A percentile compares a stretch with the other conserved stretches of the same genome.
Evolutionary conservation across 2,113 vertebrate genomes (phyloP).

Genomic region (Mobula hypostoma): DNA sequence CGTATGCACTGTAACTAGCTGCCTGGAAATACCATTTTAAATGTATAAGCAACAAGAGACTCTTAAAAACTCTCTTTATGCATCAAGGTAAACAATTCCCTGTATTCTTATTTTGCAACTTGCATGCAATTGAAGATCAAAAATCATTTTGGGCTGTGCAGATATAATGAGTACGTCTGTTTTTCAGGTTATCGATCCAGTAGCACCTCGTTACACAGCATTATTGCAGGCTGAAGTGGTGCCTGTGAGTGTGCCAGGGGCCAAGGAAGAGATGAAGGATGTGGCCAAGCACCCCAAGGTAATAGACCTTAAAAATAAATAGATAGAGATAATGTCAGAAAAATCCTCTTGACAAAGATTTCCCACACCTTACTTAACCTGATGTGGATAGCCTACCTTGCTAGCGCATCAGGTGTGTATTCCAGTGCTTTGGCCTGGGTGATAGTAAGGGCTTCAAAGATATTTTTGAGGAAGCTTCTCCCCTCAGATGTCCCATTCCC

Average conservation of each 20-base stretch:
- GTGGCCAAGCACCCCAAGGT: slow-evolving; percentile 95
- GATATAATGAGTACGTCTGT: slow-evolving; percentile 27
- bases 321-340: background rate
- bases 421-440: too few species aligned
- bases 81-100: slow-evolving; percentile 30
- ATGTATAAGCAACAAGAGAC: background rate
- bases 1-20: background rate
- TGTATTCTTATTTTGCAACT: background rate
- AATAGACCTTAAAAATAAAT: slow-evolving; percentile 35
- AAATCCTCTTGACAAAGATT: too few species aligned
- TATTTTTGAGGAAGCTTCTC: too few species aligned
- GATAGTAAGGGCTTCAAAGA: too few species aligned
- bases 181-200: slow-evolving; percentile 85
- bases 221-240: slow-evolving; percentile 74
- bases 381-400: too few species aligned
- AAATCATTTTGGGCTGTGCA: background rate
- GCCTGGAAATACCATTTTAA: slow-evolving; percentile 9
- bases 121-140: background rate
- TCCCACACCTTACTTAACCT: too few species aligned
- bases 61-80: background rate
- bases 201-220: slow-evolving; percentile 83
- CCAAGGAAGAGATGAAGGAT: slow-evolving; percentile 80
- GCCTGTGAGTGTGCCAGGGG: slow-evolving; percentile 72
- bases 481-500: too few species aligned
- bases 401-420: too few species aligned